Base-by-base conservation (phyloP, 2,113 vertebrate genomes). In the Dascyllus trimaculatus region DNA sequence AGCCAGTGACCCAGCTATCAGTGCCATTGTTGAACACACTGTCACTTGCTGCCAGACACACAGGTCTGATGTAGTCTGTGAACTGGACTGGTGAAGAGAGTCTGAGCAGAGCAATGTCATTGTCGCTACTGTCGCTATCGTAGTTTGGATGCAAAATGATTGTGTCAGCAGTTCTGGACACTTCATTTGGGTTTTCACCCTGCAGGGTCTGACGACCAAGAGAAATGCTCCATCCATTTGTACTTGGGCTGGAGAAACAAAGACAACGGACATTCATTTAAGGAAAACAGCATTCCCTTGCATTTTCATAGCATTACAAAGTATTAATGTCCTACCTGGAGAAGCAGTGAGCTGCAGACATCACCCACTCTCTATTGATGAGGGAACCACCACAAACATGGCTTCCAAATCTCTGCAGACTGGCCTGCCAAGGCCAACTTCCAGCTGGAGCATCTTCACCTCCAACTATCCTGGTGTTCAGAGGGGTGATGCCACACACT, bases 1-100 rank as follows among this genome's bases (percentile, higher is more conserved):
- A 97, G 54, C 96, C 96, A 5, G 96, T 97, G 76, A 97, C 93
- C n/a, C 94, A 95, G 63, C 93, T 95, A 0, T 65, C 61, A 38
- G 95, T 92, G 26, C 94, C 94, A 0, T 32, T 91, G 46, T 85
- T 92, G 77, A 96, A 95, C 70, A 48, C 71, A 76, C 93, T 95
- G 90, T 57, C 72, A 73, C 61, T 85, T 0, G 90, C 87, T 1
- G 95, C 95, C 71, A 96, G 91, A 82, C 95, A 96, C 81, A 96
- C 85, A 10, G 96, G 95, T 71, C 80, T 89, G 82, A 96, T 90
- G 35, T 84, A 88, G 69, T 93, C 85, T n/a, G 89, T 91, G 84
- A 94, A 96, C 0, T 2, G 15, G 53, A 96, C 86, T 0, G 94
- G 58, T 2, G 6, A 49, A 1, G 26, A 69, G n/a, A 97, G 92